Evolutionary conservation across 2,113 vertebrate genomes (phyloP).

Genomic region (Gulo gulo): DNA sequence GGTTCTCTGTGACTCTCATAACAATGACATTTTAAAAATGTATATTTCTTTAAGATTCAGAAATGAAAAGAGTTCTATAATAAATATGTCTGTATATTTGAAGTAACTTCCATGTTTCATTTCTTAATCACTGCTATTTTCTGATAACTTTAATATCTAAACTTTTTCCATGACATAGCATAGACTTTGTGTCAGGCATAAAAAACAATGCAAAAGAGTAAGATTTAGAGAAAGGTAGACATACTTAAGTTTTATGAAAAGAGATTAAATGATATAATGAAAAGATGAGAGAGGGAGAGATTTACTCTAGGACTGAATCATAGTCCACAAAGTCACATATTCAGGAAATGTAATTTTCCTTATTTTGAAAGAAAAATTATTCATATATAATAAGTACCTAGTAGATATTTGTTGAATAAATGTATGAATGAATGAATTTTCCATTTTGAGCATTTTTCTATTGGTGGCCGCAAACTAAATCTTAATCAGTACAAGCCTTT

Average conservation of each 20-base stretch:
- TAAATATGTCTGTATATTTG: conserved; percentile 1
- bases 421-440: neutral
- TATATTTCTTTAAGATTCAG: conserved; percentile 46
- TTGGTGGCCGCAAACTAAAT: neutral
- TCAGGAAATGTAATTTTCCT: neutral
- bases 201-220: conserved; percentile 1
- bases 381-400: neutral
- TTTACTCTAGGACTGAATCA: neutral
- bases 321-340: neutral
- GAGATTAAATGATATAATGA: conserved; percentile 14
- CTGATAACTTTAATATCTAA: conserved; percentile 30
- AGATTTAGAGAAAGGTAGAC: neutral
- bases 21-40: conserved; percentile 60
- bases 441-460: neutral
- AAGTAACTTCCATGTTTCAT: conserved; percentile 28
- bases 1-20: neutral
- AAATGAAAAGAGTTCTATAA: conserved; percentile 12
- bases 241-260: conserved; percentile 13
- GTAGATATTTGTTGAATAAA: neutral
- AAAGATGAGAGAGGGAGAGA: neutral
- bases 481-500: neutral
- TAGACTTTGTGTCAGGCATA: neutral
- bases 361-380: conserved; percentile 29
- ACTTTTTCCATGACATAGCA: neutral
- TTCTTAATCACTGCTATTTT: conserved; percentile 43